Evolutionary conservation across 2,113 vertebrate genomes (phyloP), one percentile per base, ranked within the genome.

Genomic region (Bostrychus sinensis): DNA sequence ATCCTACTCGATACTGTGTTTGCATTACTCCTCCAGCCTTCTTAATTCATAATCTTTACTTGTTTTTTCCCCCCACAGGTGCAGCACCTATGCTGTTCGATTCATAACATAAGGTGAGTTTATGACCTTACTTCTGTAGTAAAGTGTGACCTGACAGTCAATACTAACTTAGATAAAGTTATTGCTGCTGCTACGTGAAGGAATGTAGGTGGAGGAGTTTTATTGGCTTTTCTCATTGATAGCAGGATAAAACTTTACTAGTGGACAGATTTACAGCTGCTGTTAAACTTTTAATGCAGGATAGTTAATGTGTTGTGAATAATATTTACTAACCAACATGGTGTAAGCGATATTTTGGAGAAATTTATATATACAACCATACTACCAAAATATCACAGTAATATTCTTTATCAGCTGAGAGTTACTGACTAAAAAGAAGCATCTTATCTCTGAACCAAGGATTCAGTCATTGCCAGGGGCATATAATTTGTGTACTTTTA

Each of bases 91-190:
- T 66, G 56, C 3, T 50, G 32, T 36, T 23, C 11, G 12, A 0
- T 1, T 36, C 16, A 16, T 72, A 75, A 55, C 16, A 25, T 5
- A 65, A 28, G 48, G 42, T 72, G 50, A 34, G 61, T 58, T 36
- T 5, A 25, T 12, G 16, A 50, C 34, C n/a, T 68, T 30, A 7
- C 30, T 4, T 28, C 16, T 55, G 39, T 9, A 20, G 4, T 41
- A 28, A 38, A 57, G n/a, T 34, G 2, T 58, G 16, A 28, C n/a
- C 16, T 16, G 22, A 51, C 26, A 28, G 22, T 8, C 48, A 48
- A 2, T 25, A 25, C 7, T 3, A 34, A 16, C 2, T 5, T 13
- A 41, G 9, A 45, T 58, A 20, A 16, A 1, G 0, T 17, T n/a
- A n/a, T 58, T 26, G 5, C 4, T 26, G 7, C 0, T 9, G 10